These are phyloP conservation scores for Machimus atricapillus DNA, from an alignment of 2,888 invertebrate genomes.

Conservation along the genomic window DNA sequence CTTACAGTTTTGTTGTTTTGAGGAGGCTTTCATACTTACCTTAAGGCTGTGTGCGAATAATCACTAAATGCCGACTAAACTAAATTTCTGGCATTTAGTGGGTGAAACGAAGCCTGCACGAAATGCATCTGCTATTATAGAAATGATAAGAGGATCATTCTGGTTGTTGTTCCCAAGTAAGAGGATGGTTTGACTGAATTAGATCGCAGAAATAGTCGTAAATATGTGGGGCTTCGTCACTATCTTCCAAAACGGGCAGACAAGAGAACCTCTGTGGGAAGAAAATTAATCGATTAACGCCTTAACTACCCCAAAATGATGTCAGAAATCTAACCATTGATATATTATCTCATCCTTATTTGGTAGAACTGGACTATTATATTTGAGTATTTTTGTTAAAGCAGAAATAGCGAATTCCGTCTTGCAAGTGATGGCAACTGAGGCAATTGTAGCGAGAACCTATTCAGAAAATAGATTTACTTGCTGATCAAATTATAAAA, in stretches of 20 bases:
- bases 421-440: no score
- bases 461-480: not conserved
- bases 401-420: slow-evolving; percentile 98
- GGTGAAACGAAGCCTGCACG: slow-evolving; percentile 80
- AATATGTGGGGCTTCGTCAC: slow-evolving; percentile 94
- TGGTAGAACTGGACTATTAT: slow-evolving; percentile 76
- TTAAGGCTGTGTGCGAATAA: no score
- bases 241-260: slow-evolving; percentile 96
- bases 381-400: slow-evolving; percentile 96
- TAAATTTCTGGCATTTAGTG: no score
- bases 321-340: slow-evolving; percentile 73
- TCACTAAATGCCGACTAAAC: no score
- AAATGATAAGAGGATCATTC: slow-evolving; percentile 87
- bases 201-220: slow-evolving; percentile 96
- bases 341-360: slow-evolving; percentile 88
- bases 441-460: slow-evolving; percentile 93
- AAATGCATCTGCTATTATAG: slow-evolving; percentile 90
- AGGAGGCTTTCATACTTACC: no score
- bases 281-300: not conserved
- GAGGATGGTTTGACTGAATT: slow-evolving; percentile 87
- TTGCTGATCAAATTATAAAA: no score
- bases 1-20: no score
- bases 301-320: not conserved
- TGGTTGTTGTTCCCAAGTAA: slow-evolving; percentile 82
- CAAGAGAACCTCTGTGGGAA: slow-evolving; percentile 75